A percentile compares a stretch with the other conserved stretches of the same genome.
Evolutionary conservation across 2,797 vertebrate genomes (phyloP).

Genomic region (Mus caroli): DNA sequence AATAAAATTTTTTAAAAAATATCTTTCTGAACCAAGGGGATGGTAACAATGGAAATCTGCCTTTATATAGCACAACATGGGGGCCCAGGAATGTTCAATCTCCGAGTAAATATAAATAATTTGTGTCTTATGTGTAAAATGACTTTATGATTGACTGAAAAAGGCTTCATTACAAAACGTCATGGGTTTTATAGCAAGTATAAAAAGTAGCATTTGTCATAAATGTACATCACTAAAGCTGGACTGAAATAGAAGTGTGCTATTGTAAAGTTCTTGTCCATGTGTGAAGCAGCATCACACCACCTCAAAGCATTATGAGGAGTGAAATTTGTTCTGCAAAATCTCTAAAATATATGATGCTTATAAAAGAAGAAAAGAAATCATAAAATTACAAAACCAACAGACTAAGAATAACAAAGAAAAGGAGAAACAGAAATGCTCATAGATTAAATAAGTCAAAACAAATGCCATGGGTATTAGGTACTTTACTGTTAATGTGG

Average conservation of each 20-base stretch:
- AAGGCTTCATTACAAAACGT: not conserved
- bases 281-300: not conserved
- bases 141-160: not conserved
- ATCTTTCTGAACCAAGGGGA: not conserved
- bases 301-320: not conserved
- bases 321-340: slow-evolving; percentile 30
- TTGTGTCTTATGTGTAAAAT: slow-evolving; percentile 41
- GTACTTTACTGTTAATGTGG: not conserved
- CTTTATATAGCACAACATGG: not conserved
- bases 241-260: not conserved
- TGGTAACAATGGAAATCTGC: not conserved
- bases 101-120: not conserved
- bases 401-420: not conserved
- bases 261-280: not conserved
- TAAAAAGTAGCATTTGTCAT: not conserved
- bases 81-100: not conserved
- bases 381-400: not conserved
- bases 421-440: not conserved
- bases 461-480: not conserved
- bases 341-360: not conserved
- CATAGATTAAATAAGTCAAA: not conserved
- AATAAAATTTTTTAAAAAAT: not conserved
- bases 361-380: not conserved
- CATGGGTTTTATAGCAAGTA: not conserved
- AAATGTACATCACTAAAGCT: not conserved